These are phyloP conservation scores for Macrotus californicus DNA, from an alignment of 2,113 vertebrate species.

Conservation along the genomic window DNA sequence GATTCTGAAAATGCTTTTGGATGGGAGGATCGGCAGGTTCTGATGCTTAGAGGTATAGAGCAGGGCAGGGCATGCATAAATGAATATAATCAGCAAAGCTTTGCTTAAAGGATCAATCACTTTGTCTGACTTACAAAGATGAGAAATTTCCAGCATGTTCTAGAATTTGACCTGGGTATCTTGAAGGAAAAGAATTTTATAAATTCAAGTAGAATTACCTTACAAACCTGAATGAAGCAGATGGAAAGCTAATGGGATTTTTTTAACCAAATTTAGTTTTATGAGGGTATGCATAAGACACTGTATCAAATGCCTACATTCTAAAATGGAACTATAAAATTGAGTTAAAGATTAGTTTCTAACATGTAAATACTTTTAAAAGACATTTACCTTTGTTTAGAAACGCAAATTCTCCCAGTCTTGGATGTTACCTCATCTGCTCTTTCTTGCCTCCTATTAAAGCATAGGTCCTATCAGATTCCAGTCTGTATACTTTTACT, in stretches of 20 bases:
- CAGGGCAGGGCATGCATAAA: constrained; percentile 62
- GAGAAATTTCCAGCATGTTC: constrained; percentile 11
- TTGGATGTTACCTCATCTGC: neutral
- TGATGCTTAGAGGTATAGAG: constrained; percentile 37
- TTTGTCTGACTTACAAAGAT: constrained; percentile 46
- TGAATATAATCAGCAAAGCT: constrained; percentile 54
- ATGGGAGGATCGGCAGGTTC: constrained; percentile 30
- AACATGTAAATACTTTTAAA: constrained; percentile 26
- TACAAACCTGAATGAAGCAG: constrained; percentile 58
- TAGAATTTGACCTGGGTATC: constrained; percentile 17
- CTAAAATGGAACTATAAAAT: constrained; percentile 24
- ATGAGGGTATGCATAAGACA: neutral
- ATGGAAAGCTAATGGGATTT: constrained; percentile 40
- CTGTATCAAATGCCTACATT: neutral
- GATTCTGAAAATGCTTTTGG: constrained; percentile 58
- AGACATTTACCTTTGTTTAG: constrained; percentile 24
- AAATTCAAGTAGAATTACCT: constrained; percentile 28
- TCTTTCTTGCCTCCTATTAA: neutral
- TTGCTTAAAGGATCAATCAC: constrained; percentile 60
- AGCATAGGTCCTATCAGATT: neutral
- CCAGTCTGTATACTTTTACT: neutral
- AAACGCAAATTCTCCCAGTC: constrained; percentile 3
- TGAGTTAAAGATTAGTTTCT: constrained; percentile 9
- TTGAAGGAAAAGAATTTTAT: constrained; percentile 41
- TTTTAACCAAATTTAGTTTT: constrained; percentile 8